Percentiles rank a stretch among this genome's conserved stretches.
These are phyloP conservation scores for Nicator chloris DNA, from an alignment of 2,113 vertebrate species.

Conservation along the genomic window DNA sequence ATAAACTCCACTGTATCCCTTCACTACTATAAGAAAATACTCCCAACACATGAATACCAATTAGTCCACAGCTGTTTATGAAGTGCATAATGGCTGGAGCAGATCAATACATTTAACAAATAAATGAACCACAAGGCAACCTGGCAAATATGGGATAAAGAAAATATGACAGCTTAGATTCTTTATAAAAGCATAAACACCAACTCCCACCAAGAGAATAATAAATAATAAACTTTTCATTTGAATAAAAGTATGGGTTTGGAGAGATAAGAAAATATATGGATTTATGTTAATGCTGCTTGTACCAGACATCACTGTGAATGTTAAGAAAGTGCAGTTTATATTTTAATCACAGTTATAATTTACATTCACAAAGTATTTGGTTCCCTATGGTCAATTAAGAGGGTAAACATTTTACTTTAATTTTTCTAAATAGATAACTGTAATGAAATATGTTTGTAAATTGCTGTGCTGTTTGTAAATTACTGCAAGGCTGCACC, in stretches of 20 bases:
- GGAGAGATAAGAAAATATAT: slow-evolving; percentile 45
- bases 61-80: slow-evolving; percentile 20
- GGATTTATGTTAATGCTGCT: slow-evolving; percentile 46
- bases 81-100: not conserved
- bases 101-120: slow-evolving; percentile 44
- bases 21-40: not conserved
- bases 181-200: slow-evolving; percentile 11
- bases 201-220: not conserved
- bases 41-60: slow-evolving; percentile 14
- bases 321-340: slow-evolving; percentile 24
- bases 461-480: slow-evolving; percentile 15
- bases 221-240: slow-evolving; percentile 52
- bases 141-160: slow-evolving; percentile 31
- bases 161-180: slow-evolving; percentile 22
- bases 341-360: slow-evolving; percentile 49
- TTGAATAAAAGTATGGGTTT: slow-evolving; percentile 48
- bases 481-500: not conserved
- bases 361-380: slow-evolving; percentile 45
- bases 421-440: slow-evolving; percentile 42
- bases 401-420: slow-evolving; percentile 28
- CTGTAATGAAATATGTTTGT: slow-evolving; percentile 21
- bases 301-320: slow-evolving; percentile 10
- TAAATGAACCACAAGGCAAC: slow-evolving; percentile 15
- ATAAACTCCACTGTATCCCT: not conserved
- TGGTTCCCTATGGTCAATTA: slow-evolving; percentile 57